A percentile compares a stretch with the other conserved stretches of the same genome.
Conservation (phyloP, 2,113 vertebrate species). For the Hydropotes inermis region DNA sequence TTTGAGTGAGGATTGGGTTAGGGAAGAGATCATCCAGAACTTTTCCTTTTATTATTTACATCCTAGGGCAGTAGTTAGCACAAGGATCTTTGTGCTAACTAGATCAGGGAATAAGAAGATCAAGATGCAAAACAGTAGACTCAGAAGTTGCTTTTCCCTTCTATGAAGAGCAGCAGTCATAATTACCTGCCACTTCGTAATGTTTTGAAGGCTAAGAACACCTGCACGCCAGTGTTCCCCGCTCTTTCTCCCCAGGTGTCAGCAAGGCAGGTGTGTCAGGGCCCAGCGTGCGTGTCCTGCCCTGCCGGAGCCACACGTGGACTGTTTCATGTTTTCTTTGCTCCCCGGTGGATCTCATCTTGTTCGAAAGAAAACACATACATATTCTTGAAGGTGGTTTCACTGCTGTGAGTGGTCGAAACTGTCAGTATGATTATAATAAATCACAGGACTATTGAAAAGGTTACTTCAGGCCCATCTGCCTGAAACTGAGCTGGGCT, state of each 20-base stretch:
- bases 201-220: background rate
- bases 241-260: background rate
- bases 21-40: background rate
- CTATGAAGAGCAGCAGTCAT: background rate
- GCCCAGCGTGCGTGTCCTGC: no score
- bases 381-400: background rate
- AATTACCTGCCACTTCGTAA: background rate
- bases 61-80: background rate
- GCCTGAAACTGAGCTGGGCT: background rate
- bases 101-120: background rate
- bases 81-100: background rate
- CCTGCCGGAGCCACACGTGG: background rate
- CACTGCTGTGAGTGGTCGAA: background rate
- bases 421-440: background rate
- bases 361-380: background rate
- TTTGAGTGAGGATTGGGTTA: background rate
- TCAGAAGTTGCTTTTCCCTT: background rate
- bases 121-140: background rate
- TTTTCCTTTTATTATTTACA: background rate
- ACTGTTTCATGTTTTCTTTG: rapidly evolving
- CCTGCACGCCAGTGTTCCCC: no score
- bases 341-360: background rate
- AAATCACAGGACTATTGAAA: background rate
- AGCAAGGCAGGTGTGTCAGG: rapidly evolving
- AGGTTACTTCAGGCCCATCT: background rate